phyloP scores from a whole-genome alignment of 2,888 invertebrate species.

The Plebejus melissa region DNA sequence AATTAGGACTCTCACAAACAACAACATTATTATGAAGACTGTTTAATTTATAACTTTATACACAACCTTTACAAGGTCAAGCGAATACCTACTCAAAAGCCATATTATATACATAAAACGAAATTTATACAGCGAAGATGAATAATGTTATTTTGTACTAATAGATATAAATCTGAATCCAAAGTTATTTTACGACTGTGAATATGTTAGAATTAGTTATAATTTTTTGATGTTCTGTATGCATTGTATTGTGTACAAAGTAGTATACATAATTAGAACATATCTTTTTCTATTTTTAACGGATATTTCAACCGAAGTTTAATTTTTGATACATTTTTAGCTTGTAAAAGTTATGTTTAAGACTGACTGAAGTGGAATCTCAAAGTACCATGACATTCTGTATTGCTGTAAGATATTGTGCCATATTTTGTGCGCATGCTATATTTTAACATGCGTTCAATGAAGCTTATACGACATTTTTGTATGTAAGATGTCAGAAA shows the following conservation, averaged over 20 bases:
- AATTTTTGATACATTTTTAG: conserved; percentile 22
- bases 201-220: conserved; percentile 19
- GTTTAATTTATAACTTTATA: neutral
- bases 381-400: conserved; percentile 5
- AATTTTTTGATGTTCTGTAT: neutral
- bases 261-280: neutral
- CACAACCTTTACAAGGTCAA: neutral
- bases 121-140: neutral
- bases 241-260: neutral
- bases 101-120: neutral
- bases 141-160: conserved; percentile 13
- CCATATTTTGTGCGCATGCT: neutral
- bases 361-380: conserved; percentile 20
- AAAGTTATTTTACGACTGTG: conserved; percentile 26
- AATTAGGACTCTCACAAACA: neutral
- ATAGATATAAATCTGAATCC: conserved; percentile 17
- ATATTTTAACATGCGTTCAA: neutral
- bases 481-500: neutral
- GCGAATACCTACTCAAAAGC: neutral
- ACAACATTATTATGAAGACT: neutral
- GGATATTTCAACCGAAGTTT: neutral
- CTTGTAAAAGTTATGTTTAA: neutral
- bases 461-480: neutral
- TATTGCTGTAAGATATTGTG: conserved; percentile 8
- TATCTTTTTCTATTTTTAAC: conserved; percentile 6